A percentile compares a stretch with the other conserved stretches of the same genome.
Evolutionary conservation across 2,113 vertebrate genomes (phyloP).

Genomic region (Rhinopomastus cyanomelas): DNA sequence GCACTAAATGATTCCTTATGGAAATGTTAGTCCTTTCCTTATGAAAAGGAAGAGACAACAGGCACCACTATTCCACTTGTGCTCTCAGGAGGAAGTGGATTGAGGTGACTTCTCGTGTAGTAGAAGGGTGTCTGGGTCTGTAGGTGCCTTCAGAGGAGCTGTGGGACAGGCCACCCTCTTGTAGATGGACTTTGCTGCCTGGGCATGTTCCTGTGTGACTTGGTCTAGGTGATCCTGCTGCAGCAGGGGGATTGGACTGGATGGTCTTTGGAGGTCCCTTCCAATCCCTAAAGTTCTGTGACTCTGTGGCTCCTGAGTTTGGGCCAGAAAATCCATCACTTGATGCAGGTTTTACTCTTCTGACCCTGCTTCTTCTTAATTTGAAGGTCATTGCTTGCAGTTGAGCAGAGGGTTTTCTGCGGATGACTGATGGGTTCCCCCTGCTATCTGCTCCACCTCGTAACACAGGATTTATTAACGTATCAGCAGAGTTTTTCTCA

Average conservation of each 20-base stretch:
- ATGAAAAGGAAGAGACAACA: not conserved
- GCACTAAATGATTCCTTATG: not conserved
- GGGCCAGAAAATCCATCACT: not conserved
- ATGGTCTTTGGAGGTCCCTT: too few relatives aligned
- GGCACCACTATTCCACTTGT: not conserved
- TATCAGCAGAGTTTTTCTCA: not conserved
- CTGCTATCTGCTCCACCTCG: not conserved
- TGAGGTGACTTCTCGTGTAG: not conserved
- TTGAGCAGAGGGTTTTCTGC: not conserved
- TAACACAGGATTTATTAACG: conserved; percentile 31
- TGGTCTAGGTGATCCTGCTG: too few relatives aligned
- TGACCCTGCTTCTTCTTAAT: not conserved
- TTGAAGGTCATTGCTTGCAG: not conserved
- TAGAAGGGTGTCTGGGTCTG: not conserved
- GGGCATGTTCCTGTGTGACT: too few relatives aligned
- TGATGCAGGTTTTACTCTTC: not conserved
- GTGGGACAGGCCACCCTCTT: not conserved
- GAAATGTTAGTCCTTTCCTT: conserved; percentile 13
- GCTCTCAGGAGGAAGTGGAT: not conserved
- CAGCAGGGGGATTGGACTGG: too few relatives aligned
- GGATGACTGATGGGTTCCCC: not conserved
- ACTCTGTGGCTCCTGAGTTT: not conserved
- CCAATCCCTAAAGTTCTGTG: too few relatives aligned
- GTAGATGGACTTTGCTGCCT: accelerated
- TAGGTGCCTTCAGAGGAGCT: accelerated